Evolutionary conservation across 2,888 invertebrate genomes (phyloP).

Genomic region (Pimpla rufipes): DNA sequence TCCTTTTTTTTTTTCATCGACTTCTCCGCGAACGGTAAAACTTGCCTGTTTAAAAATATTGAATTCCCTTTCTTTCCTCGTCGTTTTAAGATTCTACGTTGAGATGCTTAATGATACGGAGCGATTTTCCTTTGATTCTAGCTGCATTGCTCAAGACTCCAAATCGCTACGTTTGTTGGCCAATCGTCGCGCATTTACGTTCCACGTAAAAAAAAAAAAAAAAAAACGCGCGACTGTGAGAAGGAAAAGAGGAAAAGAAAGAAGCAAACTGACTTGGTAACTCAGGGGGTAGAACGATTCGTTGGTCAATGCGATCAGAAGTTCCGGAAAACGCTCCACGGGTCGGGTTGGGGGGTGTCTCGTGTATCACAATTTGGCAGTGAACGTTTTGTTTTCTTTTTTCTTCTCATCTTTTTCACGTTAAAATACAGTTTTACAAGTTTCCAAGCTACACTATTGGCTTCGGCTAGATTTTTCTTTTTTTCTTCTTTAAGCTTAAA

Average conservation of each 20-base stretch:
- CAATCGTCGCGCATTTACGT: slow-evolving; percentile 1
- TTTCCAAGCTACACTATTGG: slow-evolving; percentile 66
- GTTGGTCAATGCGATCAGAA: slow-evolving; percentile 78
- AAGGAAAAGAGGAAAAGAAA: slow-evolving; percentile 12
- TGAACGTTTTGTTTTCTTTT: slow-evolving; percentile 77
- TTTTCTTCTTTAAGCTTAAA: slow-evolving; percentile 42
- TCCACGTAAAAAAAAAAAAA: slow-evolving; percentile 21
- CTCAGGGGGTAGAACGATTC: slow-evolving; percentile 53
- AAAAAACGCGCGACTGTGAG: too few species aligned
- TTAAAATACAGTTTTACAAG: slow-evolving; percentile 78
- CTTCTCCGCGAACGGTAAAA: slow-evolving; percentile 50
- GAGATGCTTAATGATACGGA: slow-evolving; percentile 77
- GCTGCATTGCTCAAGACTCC: slow-evolving; percentile 77
- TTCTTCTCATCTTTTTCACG: slow-evolving; percentile 70
- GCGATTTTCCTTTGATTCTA: slow-evolving; percentile 77
- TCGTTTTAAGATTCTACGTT: slow-evolving; percentile 70
- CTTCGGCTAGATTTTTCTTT: slow-evolving; percentile 59
- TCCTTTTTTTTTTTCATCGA: slow-evolving; percentile 33
- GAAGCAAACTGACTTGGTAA: slow-evolving; percentile 59
- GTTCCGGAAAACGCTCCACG: slow-evolving; percentile 62
- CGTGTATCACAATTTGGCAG: slow-evolving; percentile 85
- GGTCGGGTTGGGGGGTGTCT: slow-evolving; percentile 75
- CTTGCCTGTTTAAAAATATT: slow-evolving; percentile 73
- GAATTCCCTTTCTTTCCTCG: slow-evolving; percentile 69
- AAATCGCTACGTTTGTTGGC: slow-evolving; percentile 10